phyloP scores from a whole-genome alignment of 2,113 vertebrate species.

The Scophthalmus maximus region DNA sequence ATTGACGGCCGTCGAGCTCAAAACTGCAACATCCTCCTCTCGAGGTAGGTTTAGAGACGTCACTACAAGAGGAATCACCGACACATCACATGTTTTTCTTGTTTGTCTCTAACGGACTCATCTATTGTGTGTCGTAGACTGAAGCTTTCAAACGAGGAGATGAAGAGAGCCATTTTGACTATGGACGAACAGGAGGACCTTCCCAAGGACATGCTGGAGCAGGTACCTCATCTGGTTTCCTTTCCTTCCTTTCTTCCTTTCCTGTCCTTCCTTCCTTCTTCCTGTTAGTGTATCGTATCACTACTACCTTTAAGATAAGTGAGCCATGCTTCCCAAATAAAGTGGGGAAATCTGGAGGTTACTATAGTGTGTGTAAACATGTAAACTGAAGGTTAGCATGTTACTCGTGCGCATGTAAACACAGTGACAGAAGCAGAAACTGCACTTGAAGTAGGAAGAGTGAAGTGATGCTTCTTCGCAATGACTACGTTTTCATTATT shows the following conservation, averaged over 20 bases:
- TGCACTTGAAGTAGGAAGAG: background rate
- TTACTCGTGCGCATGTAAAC: background rate
- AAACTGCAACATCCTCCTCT: conserved; percentile 99
- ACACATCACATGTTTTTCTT: background rate
- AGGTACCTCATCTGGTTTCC: conserved; percentile 82
- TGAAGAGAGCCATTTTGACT: conserved; percentile 95
- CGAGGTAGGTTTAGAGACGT: conserved; percentile 83
- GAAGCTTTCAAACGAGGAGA: conserved; percentile 98
- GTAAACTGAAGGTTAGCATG: background rate
- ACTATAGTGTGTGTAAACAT: background rate
- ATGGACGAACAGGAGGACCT: conserved; percentile 99
- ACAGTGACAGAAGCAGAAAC: background rate
- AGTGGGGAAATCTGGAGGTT: background rate
- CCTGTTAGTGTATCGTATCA: too few relatives aligned
- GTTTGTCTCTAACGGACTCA: conserved; percentile 1
- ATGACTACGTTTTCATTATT: background rate
- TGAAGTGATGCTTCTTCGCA: background rate
- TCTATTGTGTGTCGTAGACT: conserved; percentile 82
- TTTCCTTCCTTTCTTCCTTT: background rate
- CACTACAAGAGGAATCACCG: background rate
- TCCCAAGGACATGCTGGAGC: conserved; percentile 99
- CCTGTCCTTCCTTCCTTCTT: too few relatives aligned
- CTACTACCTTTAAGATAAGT: too few relatives aligned
- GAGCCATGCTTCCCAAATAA: background rate
- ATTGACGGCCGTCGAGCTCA: conserved; percentile 97